phyloP scores from a whole-genome alignment of 2,888 invertebrate species.

The Falcaria lacertinaria region DNA sequence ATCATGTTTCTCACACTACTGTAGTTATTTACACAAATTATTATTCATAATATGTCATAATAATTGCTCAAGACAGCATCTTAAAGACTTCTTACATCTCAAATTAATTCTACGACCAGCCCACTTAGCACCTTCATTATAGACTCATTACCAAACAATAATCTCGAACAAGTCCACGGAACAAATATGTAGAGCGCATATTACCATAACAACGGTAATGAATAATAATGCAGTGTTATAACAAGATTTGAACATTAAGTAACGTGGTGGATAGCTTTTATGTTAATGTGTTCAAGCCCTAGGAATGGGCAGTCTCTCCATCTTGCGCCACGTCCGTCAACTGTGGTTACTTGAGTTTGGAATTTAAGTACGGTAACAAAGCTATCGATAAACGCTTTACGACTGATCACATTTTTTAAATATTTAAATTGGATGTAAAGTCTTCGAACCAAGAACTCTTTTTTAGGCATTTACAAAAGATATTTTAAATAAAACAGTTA shows the following conservation, averaged over 20 bases:
- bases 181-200: conserved; percentile 20
- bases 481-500: no score
- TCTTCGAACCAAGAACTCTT: no score
- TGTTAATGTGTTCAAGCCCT: conserved; percentile 14
- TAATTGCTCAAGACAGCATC: background rate
- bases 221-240: conserved; percentile 1
- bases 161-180: conserved; percentile 12
- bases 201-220: conserved; percentile 18
- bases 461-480: no score
- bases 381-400: conserved; percentile 1
- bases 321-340: conserved; percentile 27
- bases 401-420: no score
- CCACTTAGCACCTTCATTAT: conserved; percentile 2
- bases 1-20: no score
- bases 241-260: background rate
- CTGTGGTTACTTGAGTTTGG: conserved; percentile 4
- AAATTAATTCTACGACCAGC: background rate
- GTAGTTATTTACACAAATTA: no score
- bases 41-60: background rate
- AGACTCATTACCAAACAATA: conserved; percentile 22
- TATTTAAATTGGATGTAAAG: no score
- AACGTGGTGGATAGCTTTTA: background rate
- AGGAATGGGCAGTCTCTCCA: conserved; percentile 8
- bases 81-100: background rate
- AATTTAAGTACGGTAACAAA: background rate